These are phyloP conservation scores for Agapetus fuscipes DNA, from an alignment of 2,888 invertebrate genomes.

Conservation along the genomic window DNA sequence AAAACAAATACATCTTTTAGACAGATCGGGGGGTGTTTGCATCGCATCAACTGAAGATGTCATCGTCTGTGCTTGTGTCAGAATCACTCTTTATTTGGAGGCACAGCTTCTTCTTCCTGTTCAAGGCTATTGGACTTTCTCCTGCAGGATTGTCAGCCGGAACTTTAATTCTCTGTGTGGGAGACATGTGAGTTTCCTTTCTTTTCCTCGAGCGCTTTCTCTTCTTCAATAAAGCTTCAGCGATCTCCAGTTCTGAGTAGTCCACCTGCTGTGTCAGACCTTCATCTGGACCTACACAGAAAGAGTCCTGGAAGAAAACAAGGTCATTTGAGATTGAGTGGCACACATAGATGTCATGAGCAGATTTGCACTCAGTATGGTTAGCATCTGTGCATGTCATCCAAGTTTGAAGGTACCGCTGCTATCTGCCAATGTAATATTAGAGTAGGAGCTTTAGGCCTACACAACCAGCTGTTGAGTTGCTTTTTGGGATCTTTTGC, in stretches of 20 bases:
- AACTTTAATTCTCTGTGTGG: not conserved
- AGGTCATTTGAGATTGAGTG: no score
- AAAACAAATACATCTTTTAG: no score
- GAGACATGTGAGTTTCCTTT: not conserved
- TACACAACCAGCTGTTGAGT: no score
- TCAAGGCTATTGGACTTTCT: constrained; percentile 31
- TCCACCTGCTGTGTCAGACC: constrained; percentile 37
- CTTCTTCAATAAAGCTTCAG: constrained; percentile 46
- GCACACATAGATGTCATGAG: no score
- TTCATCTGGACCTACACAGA: constrained; percentile 53
- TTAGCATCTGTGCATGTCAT: no score
- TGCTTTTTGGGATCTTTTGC: no score
- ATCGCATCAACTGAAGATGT: not conserved
- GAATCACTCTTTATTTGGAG: constrained; percentile 39
- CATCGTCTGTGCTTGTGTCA: constrained; percentile 27
- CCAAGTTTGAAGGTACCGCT: no score
- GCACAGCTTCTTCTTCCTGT: constrained; percentile 27
- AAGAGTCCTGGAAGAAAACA: constrained; percentile 47
- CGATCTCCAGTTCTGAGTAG: constrained; percentile 50
- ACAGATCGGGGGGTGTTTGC: no score
- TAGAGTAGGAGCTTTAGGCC: no score
- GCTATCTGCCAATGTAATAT: no score
- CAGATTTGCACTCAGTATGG: no score
- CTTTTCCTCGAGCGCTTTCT: constrained; percentile 28
- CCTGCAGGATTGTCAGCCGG: constrained; percentile 18